Base-by-base conservation (phyloP, 2,888 invertebrate genomes). In the Notodonta dromedarius region DNA sequence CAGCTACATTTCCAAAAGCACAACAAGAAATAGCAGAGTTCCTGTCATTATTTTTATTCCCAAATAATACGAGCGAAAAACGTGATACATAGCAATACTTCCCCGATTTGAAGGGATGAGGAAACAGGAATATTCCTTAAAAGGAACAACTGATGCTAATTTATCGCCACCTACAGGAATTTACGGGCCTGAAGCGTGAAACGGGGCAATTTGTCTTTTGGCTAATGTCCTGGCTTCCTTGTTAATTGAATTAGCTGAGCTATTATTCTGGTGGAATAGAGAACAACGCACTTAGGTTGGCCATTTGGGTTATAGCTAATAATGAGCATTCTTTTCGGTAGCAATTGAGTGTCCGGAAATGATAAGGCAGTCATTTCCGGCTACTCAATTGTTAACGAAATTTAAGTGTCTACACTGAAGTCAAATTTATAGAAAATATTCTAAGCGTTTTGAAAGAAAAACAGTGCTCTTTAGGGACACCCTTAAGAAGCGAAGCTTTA, bases 161-260 rank as follows among this genome's bases (percentile, higher is more conserved):
- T 82, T 85, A 86, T 83, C 66, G 70, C 76, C 74, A 75, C 78
- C 77, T 78, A 76, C 81, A 81, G 80, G 81, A 86, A 88, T 88
- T 87, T 87, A 87, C 83, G 83, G 84, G 80, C 80, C 74, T 65
- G 76, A 80, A 87, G 89, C 91, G 88, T 90, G 90, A 85, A 88
- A 82, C 77, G 67, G 69, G 71, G 79, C 86, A 77, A 88, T 91
- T 90, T 88, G 84, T 91, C 91, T 91, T 88, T 76, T 76, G 76
- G 76, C 82, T 88, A 86, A 89, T 87, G 87, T 80, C 80, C 74
- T 12, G 74, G 79, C 77, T 76, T 82, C 80, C 80, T 71, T 73
- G 77, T 82, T 88, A 89, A 90, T 90, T 88, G 81, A 89, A 90
- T 90, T 88, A 88, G 84, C 77, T 60, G 57, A 63, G 72, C 76